Conservation (phyloP, 2,888 invertebrate genomes). For the Patella ulyssiponensis region DNA sequence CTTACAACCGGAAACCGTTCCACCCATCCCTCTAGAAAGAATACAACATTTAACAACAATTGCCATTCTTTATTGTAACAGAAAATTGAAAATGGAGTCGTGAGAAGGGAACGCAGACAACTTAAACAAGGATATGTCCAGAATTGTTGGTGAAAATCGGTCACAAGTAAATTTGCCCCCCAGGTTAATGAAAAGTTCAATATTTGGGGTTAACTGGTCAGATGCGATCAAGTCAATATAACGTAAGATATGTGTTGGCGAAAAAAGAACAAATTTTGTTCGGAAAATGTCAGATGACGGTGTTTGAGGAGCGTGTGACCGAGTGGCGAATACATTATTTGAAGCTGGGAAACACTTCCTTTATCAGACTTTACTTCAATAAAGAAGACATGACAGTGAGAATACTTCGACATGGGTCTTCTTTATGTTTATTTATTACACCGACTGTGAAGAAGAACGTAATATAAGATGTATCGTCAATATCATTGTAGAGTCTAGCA, state of each 20-base stretch:
- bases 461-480: too few relatives aligned
- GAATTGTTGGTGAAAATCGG: slow-evolving; percentile 10
- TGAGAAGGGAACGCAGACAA: not conserved
- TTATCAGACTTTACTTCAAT: too few relatives aligned
- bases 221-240: slow-evolving; percentile 7
- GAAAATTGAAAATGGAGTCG: too few relatives aligned
- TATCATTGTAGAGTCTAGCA: too few relatives aligned
- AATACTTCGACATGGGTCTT: too few relatives aligned
- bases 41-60: too few relatives aligned
- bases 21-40: not conserved
- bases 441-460: too few relatives aligned
- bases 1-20: not conserved
- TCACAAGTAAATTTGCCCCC: not conserved
- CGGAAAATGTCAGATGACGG: not conserved
- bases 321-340: too few relatives aligned
- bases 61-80: too few relatives aligned
- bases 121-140: slow-evolving; percentile 8
- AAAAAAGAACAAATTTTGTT: not conserved
- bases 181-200: slow-evolving; percentile 3
- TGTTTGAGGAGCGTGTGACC: slow-evolving; percentile 3
- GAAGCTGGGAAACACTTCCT: too few relatives aligned
- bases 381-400: too few relatives aligned
- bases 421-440: too few relatives aligned
- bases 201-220: slow-evolving; percentile 8
- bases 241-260: not conserved